phyloP scores from a whole-genome alignment of 92 coral and sea anemone genomes.

The Heteractis magnifica region DNA sequence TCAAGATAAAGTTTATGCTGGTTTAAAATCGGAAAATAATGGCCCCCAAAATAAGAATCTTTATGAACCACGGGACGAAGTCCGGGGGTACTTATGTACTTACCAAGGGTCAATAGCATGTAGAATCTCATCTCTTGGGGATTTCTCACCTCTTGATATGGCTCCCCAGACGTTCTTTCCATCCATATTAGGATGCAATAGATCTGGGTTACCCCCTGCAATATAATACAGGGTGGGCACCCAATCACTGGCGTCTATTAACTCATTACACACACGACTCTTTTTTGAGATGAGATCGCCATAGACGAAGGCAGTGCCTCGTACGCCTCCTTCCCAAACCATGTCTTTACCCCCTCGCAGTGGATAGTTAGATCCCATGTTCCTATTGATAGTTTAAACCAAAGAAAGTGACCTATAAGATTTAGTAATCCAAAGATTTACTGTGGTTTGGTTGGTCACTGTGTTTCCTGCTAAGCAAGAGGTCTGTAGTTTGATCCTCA shows the following conservation, averaged over 20 bases:
- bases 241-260: constrained; percentile 96
- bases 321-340: constrained; percentile 98
- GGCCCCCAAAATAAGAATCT: too few relatives aligned
- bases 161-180: constrained; percentile 96
- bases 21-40: too few relatives aligned
- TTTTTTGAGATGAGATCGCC: constrained; percentile 67
- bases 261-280: constrained; percentile 83
- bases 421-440: neutral
- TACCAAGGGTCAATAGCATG: constrained; percentile 94
- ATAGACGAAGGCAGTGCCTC: constrained; percentile 87
- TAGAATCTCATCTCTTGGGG: constrained; percentile 89
- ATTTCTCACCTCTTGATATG: constrained; percentile 68
- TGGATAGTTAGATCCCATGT: constrained; percentile 95
- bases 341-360: constrained; percentile 94
- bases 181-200: constrained; percentile 61
- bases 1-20: too few relatives aligned
- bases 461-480: too few relatives aligned
- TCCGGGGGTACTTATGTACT: neutral
- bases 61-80: too few relatives aligned
- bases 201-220: constrained; percentile 80
- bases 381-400: constrained; percentile 46
- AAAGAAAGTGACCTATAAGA: neutral
- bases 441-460: too few relatives aligned
- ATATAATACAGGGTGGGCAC: constrained; percentile 82
- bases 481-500: too few relatives aligned